A percentile compares a stretch with the other conserved stretches of the same genome.
Conservation (phyloP, 2,888 invertebrate genomes). For the Drosophila longiperda region DNA sequence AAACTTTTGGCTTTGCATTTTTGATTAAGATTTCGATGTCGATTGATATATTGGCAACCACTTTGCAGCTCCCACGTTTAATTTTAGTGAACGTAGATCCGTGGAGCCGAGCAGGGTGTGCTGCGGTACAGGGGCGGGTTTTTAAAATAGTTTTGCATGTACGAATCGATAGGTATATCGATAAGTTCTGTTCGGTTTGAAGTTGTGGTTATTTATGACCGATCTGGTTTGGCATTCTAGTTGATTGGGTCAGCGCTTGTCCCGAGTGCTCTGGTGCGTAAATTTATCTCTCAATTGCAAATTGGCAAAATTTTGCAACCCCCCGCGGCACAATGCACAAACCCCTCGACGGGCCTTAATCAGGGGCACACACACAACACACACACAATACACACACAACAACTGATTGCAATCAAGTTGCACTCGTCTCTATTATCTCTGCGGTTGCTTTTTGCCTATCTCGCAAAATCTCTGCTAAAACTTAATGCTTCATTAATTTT, state of each 20-base stretch:
- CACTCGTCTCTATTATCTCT: slow-evolving; percentile 60
- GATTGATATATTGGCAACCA: slow-evolving; percentile 69
- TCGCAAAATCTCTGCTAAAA: slow-evolving; percentile 42
- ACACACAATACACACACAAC: neutral
- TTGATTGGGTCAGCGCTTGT: slow-evolving; percentile 67
- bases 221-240: slow-evolving; percentile 44
- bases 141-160: slow-evolving; percentile 51
- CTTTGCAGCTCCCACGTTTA: slow-evolving; percentile 74
- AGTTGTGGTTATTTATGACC: slow-evolving; percentile 31
- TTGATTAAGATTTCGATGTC: slow-evolving; percentile 48
- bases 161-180: slow-evolving; percentile 40
- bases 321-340: slow-evolving; percentile 46
- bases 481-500: slow-evolving; percentile 71
- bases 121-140: slow-evolving; percentile 3
- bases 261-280: slow-evolving; percentile 62
- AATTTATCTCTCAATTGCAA: slow-evolving; percentile 68
- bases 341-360: slow-evolving; percentile 49
- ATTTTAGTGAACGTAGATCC: slow-evolving; percentile 40
- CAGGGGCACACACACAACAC: slow-evolving; percentile 47
- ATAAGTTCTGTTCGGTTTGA: slow-evolving; percentile 30
- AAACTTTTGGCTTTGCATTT: slow-evolving; percentile 44
- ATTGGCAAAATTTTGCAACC: slow-evolving; percentile 41
- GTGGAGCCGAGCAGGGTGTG: neutral
- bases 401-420: slow-evolving; percentile 68
- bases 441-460: slow-evolving; percentile 49